Percentiles rank a stretch among this genome's conserved stretches.
phyloP scores from a whole-genome alignment of 2,797 vertebrate species.

The Malacoctenus gilli region DNA sequence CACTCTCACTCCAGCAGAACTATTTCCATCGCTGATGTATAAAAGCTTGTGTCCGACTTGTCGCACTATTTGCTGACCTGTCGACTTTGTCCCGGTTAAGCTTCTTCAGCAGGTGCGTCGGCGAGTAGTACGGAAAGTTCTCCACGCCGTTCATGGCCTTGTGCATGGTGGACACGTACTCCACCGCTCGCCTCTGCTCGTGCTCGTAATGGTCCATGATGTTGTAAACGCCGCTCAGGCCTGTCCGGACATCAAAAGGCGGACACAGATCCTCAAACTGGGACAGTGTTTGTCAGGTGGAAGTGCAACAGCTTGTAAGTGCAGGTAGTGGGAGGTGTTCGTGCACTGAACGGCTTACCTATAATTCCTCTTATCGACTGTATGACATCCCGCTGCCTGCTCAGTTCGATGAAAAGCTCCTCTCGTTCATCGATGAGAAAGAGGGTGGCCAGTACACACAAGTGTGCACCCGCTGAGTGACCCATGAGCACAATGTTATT shows the following conservation, averaged over 20 bases:
- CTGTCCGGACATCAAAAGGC: conserved; percentile 39
- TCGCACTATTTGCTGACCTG: too few species aligned
- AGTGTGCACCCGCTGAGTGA: conserved; percentile 82
- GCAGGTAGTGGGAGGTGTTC: too few species aligned
- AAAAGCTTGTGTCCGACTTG: too few species aligned
- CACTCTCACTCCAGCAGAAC: not conserved
- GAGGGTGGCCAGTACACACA: conserved; percentile 74
- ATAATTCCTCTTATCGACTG: conserved; percentile 75
- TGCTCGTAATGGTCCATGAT: conserved; percentile 82
- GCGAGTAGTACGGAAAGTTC: conserved; percentile 81
- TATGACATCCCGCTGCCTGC: conserved; percentile 61
- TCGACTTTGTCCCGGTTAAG: conserved; percentile 69
- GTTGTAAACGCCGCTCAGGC: conserved; percentile 82
- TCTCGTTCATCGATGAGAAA: conserved; percentile 75
- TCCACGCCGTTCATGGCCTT: conserved; percentile 81
- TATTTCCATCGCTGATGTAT: too few species aligned
- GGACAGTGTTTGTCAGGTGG: too few species aligned
- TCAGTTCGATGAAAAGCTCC: conserved; percentile 74
- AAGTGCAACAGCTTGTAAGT: too few species aligned
- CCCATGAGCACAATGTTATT: conserved; percentile 78
- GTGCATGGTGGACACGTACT: conserved; percentile 82
- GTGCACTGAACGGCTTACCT: conserved; percentile 67
- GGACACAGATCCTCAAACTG: not conserved
- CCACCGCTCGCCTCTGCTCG: conserved; percentile 76
- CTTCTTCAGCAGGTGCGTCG: conserved; percentile 64